Evolutionary conservation across 30 jellyfish, hydroid and myxozoan species (phyloP).

Genomic region (Chrysaora quinquecirrha): DNA sequence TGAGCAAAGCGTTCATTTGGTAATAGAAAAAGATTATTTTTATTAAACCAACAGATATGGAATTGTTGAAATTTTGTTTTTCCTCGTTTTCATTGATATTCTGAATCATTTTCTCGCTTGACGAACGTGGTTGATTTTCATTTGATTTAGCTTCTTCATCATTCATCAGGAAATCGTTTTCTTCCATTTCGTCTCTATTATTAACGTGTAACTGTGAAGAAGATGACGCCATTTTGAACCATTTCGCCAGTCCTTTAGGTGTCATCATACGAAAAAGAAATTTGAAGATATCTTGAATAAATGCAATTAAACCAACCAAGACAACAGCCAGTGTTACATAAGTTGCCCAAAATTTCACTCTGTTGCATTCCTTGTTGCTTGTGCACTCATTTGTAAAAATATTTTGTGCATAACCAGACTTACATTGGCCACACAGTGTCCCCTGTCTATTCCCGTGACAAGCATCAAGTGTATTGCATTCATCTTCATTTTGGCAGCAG

Average conservation of each 20-base stretch:
- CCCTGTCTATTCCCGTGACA: background rate
- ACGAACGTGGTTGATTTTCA: background rate
- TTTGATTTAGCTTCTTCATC: background rate
- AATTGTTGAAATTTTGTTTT: background rate
- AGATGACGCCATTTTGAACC: background rate
- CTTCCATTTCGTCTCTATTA: background rate
- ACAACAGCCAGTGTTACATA: background rate
- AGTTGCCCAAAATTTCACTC: background rate
- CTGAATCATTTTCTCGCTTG: background rate
- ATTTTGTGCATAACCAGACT: too few relatives aligned
- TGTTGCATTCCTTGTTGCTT: background rate
- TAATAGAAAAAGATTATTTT: too few relatives aligned
- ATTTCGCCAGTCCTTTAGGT: too few relatives aligned
- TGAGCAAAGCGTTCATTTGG: too few relatives aligned
- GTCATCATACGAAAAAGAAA: too few relatives aligned
- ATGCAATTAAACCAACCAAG: too few relatives aligned
- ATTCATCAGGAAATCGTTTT: background rate
- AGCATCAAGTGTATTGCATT: too few relatives aligned
- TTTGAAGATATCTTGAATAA: too few relatives aligned
- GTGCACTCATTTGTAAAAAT: background rate
- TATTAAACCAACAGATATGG: background rate
- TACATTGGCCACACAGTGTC: background rate
- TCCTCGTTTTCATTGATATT: background rate
- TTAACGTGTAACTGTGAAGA: background rate
- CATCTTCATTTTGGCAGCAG: too few relatives aligned